Evolutionary conservation across 1,140 invertebrate species (phyloP).

Genomic region (Doryteuthis pealeii): DNA sequence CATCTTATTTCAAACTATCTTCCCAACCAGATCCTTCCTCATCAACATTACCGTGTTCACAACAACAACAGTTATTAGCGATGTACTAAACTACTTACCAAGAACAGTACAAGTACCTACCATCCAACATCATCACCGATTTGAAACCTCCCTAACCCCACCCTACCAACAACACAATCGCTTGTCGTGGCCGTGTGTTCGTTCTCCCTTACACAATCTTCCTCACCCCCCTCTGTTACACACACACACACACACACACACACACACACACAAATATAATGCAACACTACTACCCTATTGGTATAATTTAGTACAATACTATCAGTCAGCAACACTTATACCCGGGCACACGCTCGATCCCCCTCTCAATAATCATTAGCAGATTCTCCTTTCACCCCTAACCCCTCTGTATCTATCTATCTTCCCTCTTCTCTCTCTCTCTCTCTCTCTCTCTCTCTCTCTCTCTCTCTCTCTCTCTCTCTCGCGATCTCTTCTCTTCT

Average conservation of each 20-base stretch:
- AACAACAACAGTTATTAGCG: too few relatives aligned
- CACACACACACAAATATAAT: background rate
- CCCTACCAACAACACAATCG: too few relatives aligned
- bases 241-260: background rate
- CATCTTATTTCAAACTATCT: too few relatives aligned
- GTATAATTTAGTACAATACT: background rate
- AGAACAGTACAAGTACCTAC: too few relatives aligned
- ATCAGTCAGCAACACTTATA: background rate
- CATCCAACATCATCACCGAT: too few relatives aligned
- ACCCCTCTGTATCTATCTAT: background rate
- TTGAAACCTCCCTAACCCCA: too few relatives aligned
- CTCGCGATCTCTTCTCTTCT: constrained; percentile 14
- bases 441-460: background rate
- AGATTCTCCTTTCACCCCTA: too few relatives aligned
- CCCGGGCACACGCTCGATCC: background rate
- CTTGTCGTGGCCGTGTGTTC: background rate
- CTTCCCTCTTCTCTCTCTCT: constrained; percentile 5
- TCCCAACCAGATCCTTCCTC: too few relatives aligned
- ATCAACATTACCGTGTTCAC: too few relatives aligned
- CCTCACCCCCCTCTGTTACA: background rate
- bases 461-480: constrained; percentile 15
- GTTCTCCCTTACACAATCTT: background rate
- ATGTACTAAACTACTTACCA: too few relatives aligned
- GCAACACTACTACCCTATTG: background rate
- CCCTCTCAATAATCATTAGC: background rate